phyloP scores from a whole-genome alignment of 2,888 invertebrate species.

The Myathropa florea region DNA sequence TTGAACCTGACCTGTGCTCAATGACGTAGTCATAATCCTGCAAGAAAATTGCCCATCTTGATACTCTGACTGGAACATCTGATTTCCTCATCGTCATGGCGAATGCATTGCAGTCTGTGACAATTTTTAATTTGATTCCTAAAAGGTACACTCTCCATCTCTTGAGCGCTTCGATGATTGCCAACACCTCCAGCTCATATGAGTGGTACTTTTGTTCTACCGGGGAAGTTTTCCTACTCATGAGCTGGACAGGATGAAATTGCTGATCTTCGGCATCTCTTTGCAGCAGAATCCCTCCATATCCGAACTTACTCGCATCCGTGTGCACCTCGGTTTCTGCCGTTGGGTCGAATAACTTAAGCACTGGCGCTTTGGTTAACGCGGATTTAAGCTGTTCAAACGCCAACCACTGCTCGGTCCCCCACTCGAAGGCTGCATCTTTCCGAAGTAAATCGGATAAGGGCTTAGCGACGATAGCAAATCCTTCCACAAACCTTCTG shows the following conservation, averaged over 20 bases:
- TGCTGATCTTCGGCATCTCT: too few relatives aligned
- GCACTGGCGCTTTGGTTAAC: not conserved
- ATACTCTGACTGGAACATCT: conserved; percentile 7
- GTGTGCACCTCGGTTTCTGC: not conserved
- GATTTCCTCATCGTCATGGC: not conserved
- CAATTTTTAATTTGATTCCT: not conserved
- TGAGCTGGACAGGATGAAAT: too few relatives aligned
- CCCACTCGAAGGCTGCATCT: not conserved
- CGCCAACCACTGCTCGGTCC: not conserved
- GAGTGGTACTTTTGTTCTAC: too few relatives aligned
- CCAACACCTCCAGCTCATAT: conserved; percentile 70
- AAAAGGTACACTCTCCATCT: conserved; percentile 52
- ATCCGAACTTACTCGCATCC: conserved; percentile 35
- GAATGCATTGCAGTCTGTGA: conserved; percentile 44
- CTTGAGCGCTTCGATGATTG: conserved; percentile 61
- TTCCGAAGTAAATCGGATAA: too few relatives aligned
- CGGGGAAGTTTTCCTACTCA: too few relatives aligned
- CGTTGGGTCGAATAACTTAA: too few relatives aligned
- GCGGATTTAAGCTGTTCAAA: not conserved
- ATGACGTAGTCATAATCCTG: conserved; percentile 4
- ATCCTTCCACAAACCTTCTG: too few relatives aligned
- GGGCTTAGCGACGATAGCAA: too few relatives aligned
- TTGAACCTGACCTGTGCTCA: not conserved
- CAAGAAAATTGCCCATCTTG: conserved; percentile 37
- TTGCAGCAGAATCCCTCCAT: conserved; percentile 70